Conservation (phyloP, 2,888 invertebrate species). For the Ligdia adustata region DNA sequence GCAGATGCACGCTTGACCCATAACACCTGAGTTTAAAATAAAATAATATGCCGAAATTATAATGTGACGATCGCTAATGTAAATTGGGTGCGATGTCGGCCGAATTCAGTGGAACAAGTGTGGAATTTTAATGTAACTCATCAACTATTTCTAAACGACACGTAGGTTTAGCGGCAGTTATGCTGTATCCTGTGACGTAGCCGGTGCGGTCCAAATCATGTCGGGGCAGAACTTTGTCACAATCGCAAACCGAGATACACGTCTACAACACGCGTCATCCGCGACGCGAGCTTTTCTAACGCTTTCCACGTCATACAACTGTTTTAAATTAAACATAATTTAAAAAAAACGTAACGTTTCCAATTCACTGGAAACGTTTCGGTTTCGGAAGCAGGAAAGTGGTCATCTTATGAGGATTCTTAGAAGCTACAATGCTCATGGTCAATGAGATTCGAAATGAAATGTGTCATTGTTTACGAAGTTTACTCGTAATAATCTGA, state of each 20-base stretch:
- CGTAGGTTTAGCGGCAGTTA: slow-evolving; percentile 51
- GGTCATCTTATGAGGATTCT: slow-evolving; percentile 4
- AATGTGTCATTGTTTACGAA: slow-evolving; percentile 25
- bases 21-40: slow-evolving; percentile 26
- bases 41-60: slow-evolving; percentile 20
- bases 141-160: slow-evolving; percentile 74
- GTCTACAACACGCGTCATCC: slow-evolving; percentile 30
- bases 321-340: too few species aligned
- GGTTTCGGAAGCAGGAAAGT: slow-evolving; percentile 11
- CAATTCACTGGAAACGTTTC: slow-evolving; percentile 16
- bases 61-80: slow-evolving; percentile 30
- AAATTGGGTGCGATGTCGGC: slow-evolving; percentile 39
- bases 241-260: slow-evolving; percentile 11
- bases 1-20: not conserved
- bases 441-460: slow-evolving; percentile 2
- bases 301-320: slow-evolving; percentile 21
- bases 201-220: slow-evolving; percentile 38
- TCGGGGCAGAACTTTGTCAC: slow-evolving; percentile 33
- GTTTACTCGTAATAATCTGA: too few species aligned
- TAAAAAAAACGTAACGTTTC: too few species aligned
- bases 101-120: slow-evolving; percentile 65
- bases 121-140: slow-evolving; percentile 67
- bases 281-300: slow-evolving; percentile 23
- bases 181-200: slow-evolving; percentile 65
- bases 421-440: slow-evolving; percentile 1